Evolutionary conservation across 2,113 vertebrate species (phyloP), one percentile per base, ranked within the genome.

Genomic region (Cyrtonyx montezumae): DNA sequence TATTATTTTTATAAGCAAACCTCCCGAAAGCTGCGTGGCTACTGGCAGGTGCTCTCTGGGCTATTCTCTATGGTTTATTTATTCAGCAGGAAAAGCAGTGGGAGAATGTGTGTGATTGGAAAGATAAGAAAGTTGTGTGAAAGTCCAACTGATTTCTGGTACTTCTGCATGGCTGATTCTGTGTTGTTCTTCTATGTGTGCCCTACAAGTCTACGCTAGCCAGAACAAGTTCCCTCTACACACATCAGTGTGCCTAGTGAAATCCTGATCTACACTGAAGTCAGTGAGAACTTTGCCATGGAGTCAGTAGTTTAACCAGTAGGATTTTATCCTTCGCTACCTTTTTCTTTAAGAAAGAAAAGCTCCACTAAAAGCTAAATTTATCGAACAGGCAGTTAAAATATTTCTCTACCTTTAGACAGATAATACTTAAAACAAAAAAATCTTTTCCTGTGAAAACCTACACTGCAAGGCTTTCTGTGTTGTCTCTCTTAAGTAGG

Each of bases 61-160:
- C 46, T 82, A 82, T 91, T 82, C 68, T 87, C 84, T 62, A 59
- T 42, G 16, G 45, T 76, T 94, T 92, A 79, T 73, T 91, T 85
- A 88, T 78, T 61, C 80, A 86, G 51, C 56, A 78, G 69, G 79
- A 88, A 78, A 32, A 73, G 23, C 36, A 84, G 15, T 8, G 42
- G 66, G 43, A 71, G 84, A 74, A 81, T 53, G 61, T 63, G 19
- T 83, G 74, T 92, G 92, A 93, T 4, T 91, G 62, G 80, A 92
- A 93, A 90, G 62, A 53, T 84, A 76, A 88, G 75, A 61, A 84
- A 48, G 43, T 45, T 66, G 17, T 66, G 40, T 49, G n/a, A 22
- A 43, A 23, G 21, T 46, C 40, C 70, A 86, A 77, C 13, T 46
- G 67, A 87, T 78, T 80, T 87, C 49, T 87, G 74, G 23, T 46